These are phyloP conservation scores for Campoplex nolae DNA, from an alignment of 2,888 invertebrate genomes.

Conservation along the genomic window DNA sequence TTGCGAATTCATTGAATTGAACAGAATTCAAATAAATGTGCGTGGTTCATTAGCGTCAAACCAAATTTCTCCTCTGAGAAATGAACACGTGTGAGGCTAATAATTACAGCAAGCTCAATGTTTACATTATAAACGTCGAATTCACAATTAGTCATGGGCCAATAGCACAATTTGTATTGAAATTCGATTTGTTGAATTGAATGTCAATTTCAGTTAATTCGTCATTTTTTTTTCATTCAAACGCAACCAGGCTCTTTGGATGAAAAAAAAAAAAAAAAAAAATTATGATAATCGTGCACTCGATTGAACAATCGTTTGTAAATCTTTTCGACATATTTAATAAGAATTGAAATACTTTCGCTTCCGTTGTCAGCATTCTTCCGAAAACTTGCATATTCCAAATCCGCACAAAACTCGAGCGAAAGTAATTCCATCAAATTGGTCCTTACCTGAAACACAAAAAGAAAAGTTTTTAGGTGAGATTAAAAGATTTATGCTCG, in stretches of 20 bases:
- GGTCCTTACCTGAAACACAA: conserved; percentile 65
- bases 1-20: not conserved
- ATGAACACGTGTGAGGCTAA: not conserved
- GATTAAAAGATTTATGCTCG: conserved; percentile 19
- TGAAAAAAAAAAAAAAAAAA: not conserved
- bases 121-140: conserved; percentile 7
- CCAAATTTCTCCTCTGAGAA: not conserved
- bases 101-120: not conserved
- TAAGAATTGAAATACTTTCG: conserved; percentile 1
- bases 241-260: not conserved
- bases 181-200: not conserved
- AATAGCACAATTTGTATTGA: not conserved
- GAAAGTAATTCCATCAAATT: not conserved
- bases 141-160: not conserved
- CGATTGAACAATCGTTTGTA: not conserved
- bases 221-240: not conserved
- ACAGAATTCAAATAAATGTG: not conserved
- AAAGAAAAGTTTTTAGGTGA: conserved; percentile 37
- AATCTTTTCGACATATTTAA: not conserved
- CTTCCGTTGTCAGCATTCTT: not conserved
- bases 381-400: not conserved
- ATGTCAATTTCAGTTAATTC: not conserved
- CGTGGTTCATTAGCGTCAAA: conserved; percentile 23
- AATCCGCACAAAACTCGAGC: not conserved
- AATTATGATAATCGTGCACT: not conserved